phyloP scores from a whole-genome alignment of 2,888 invertebrate species.

The Phasia obesa region DNA sequence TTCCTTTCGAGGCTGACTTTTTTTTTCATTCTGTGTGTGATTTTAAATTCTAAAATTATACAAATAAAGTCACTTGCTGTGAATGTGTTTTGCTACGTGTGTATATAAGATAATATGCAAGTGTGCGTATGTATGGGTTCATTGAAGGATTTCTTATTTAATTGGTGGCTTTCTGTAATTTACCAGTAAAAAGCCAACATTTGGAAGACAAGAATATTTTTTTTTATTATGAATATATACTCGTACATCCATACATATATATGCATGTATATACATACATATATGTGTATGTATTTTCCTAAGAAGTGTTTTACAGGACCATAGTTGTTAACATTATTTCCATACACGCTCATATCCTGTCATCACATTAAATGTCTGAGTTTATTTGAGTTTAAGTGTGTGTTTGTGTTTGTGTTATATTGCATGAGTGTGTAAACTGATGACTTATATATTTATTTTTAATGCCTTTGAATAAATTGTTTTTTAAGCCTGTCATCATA shows the following conservation, averaged over 20 bases:
- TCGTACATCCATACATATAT: no score
- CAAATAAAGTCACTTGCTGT: slow-evolving; percentile 22
- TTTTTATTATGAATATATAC: slow-evolving; percentile 6
- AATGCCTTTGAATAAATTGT: slow-evolving; percentile 31
- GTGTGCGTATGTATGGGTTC: slow-evolving; percentile 1
- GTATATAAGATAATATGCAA: not conserved
- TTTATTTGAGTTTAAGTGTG: not conserved
- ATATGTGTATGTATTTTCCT: no score
- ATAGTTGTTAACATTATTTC: slow-evolving; percentile 59
- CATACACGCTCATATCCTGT: slow-evolving; percentile 59
- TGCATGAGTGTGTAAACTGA: not conserved
- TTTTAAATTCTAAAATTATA: slow-evolving; percentile 54
- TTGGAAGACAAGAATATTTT: not conserved
- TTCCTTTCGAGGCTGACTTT: not conserved
- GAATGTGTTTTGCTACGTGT: not conserved
- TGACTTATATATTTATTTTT: slow-evolving; percentile 25
- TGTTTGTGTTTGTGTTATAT: not conserved
- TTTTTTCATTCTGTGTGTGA: slow-evolving; percentile 5
- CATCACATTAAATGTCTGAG: slow-evolving; percentile 50
- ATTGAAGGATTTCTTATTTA: slow-evolving; percentile 61
- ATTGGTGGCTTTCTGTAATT: slow-evolving; percentile 63
- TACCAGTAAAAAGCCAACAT: slow-evolving; percentile 6
- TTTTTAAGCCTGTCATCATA: slow-evolving; percentile 27
- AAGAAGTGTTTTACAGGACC: slow-evolving; percentile 8
- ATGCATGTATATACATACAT: no score